Evolutionary conservation across 1,140 invertebrate genomes (phyloP), one percentile per base, ranked within the genome.

Genomic region (Rhynchophorus ferrugineus): DNA sequence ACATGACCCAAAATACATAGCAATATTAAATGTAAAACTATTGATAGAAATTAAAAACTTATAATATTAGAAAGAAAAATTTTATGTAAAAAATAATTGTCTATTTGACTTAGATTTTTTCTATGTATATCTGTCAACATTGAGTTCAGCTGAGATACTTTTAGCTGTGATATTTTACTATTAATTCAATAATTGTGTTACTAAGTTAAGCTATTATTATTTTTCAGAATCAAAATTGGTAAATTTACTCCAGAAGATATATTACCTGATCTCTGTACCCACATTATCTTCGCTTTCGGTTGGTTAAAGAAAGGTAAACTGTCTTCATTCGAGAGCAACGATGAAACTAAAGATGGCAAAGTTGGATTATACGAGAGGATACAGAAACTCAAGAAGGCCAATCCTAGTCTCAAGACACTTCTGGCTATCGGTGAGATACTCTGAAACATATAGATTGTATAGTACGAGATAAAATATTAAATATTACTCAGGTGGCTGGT

Each of bases 221-320:
- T 14, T 46, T 38, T 37, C 13, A 76, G 94, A 44, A 84, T 85
- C 0, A 95, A 95, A 68, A 75, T 89, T 48, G 94, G 91, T 21
- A 96, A 96, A 73, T 97, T 93, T 72, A 66, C 83, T 22, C 94
- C 95, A 0, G 94, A 97, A 74, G 91, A 98, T 69, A 95, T 97
- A 54, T 85, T 93, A 48, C 89, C 93, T 1, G 86, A 93, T 70
- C 77, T 98, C 3, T 98, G 95, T 70, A 97, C 94, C 0, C 94
- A 97, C 73, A 78, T 97, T 60, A 91, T 97, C 61, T 96, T 93
- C 70, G 89, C 94, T 17, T 97, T 98, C 68, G 93, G 91, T 1
- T 96, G 91, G 92, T 75, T 97, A 68, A 96, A 96, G 73, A 95
- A 95, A 65, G 90, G 91, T 56, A 89, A 90, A 64, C 71, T 95